A percentile compares a stretch with the other conserved stretches of the same genome.
Evolutionary conservation across 2,888 invertebrate genomes (phyloP).

Genomic region (Dasysyrphus albostriatus): DNA sequence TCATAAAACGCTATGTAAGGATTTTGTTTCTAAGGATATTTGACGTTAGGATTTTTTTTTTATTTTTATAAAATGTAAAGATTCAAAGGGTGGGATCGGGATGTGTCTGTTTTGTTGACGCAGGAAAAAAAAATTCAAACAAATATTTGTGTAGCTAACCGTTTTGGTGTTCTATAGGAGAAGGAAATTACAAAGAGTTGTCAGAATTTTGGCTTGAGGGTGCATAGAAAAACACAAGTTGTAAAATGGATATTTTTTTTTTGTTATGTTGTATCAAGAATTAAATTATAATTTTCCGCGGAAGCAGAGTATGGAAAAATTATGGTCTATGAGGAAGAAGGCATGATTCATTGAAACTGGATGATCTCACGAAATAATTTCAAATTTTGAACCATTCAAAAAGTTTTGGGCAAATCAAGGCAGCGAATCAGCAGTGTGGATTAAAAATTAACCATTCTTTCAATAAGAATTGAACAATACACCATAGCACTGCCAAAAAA

Average conservation of each 20-base stretch:
- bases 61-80: background rate
- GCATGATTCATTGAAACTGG: background rate
- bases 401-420: too few species aligned
- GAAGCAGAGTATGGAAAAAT: background rate
- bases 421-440: too few species aligned
- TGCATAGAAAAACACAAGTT: background rate
- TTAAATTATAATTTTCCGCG: background rate
- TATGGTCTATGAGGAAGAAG: too few species aligned
- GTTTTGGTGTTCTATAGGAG: background rate
- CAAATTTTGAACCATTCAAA: too few species aligned
- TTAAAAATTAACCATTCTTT: too few species aligned
- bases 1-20: background rate
- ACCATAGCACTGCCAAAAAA: too few species aligned
- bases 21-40: constrained; percentile 22
- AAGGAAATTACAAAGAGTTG: constrained; percentile 16
- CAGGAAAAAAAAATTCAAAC: background rate
- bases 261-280: background rate
- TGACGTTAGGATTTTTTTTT: constrained; percentile 12
- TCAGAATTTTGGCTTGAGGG: constrained; percentile 4
- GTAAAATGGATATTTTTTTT: background rate
- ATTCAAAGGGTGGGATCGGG: background rate
- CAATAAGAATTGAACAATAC: too few species aligned
- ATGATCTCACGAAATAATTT: background rate
- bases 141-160: background rate
- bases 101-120: constrained; percentile 16